These are phyloP conservation scores for Epinotia brunnichana DNA, from an alignment of 2,888 invertebrate genomes.

Conservation along the genomic window DNA sequence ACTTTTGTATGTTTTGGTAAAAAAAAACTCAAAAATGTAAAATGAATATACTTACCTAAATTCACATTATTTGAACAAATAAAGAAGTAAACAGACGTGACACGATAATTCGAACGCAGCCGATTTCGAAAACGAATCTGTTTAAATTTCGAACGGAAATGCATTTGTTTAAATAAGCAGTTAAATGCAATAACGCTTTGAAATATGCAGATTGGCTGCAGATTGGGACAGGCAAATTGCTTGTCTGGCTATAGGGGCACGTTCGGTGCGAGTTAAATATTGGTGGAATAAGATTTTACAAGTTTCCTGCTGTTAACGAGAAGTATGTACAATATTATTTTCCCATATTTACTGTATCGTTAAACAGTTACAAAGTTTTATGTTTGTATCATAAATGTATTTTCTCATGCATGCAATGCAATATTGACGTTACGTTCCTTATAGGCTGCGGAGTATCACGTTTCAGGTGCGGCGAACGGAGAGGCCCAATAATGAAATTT, in stretches of 20 bases:
- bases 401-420: too few relatives aligned
- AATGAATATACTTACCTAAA: not conserved
- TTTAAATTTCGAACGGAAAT: constrained; percentile 39
- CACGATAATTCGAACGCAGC: constrained; percentile 30
- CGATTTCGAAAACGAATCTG: constrained; percentile 34
- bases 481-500: too few relatives aligned
- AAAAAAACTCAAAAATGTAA: not conserved
- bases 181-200: constrained; percentile 32
- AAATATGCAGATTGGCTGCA: constrained; percentile 39
- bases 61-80: constrained; percentile 3
- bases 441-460: too few relatives aligned
- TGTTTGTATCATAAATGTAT: not conserved
- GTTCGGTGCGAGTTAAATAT: constrained; percentile 9
- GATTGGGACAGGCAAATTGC: constrained; percentile 34
- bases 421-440: too few relatives aligned
- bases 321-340: constrained; percentile 5
- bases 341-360: not conserved
- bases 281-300: constrained; percentile 13
- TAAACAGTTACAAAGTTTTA: not conserved
- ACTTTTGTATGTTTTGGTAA: too few relatives aligned
- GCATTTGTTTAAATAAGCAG: constrained; percentile 40
- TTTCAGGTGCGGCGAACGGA: too few relatives aligned
- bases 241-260: constrained; percentile 16
- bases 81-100: constrained; percentile 22
- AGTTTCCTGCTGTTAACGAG: constrained; percentile 24